These are phyloP conservation scores for Drosophila barbarae DNA, from an alignment of 2,888 invertebrate species.

Conservation along the genomic window DNA sequence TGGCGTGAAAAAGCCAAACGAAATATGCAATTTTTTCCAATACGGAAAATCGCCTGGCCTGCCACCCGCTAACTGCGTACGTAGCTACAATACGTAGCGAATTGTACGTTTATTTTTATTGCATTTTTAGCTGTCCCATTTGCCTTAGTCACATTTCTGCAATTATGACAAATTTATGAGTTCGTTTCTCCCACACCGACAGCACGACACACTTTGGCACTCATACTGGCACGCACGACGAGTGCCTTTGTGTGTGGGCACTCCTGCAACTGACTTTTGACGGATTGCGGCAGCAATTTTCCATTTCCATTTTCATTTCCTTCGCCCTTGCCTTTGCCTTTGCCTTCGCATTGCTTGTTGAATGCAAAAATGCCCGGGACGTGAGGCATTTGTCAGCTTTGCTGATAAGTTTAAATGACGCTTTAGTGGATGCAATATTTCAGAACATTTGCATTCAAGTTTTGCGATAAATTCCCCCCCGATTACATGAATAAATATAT, in stretches of 20 bases:
- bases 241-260: constrained; percentile 29
- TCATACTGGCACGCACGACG: constrained; percentile 27
- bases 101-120: constrained; percentile 64
- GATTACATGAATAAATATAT: background rate
- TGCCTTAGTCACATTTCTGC: constrained; percentile 70
- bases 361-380: constrained; percentile 21
- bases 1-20: constrained; percentile 22
- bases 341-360: constrained; percentile 8
- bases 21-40: constrained; percentile 51
- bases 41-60: constrained; percentile 32
- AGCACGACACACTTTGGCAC: constrained; percentile 10
- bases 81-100: background rate
- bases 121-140: constrained; percentile 58
- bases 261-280: constrained; percentile 59
- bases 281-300: constrained; percentile 22
- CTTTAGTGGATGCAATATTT: background rate
- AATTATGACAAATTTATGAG: constrained; percentile 76
- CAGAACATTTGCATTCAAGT: constrained; percentile 17
- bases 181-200: constrained; percentile 71
- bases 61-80: constrained; percentile 33
- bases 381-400: constrained; percentile 54
- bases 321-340: background rate
- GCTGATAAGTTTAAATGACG: constrained; percentile 37
- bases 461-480: background rate
- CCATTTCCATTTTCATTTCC: constrained; percentile 13